These are phyloP conservation scores for Takifugu bimaculatus DNA, from an alignment of 2,113 vertebrate genomes.

Conservation along the genomic window DNA sequence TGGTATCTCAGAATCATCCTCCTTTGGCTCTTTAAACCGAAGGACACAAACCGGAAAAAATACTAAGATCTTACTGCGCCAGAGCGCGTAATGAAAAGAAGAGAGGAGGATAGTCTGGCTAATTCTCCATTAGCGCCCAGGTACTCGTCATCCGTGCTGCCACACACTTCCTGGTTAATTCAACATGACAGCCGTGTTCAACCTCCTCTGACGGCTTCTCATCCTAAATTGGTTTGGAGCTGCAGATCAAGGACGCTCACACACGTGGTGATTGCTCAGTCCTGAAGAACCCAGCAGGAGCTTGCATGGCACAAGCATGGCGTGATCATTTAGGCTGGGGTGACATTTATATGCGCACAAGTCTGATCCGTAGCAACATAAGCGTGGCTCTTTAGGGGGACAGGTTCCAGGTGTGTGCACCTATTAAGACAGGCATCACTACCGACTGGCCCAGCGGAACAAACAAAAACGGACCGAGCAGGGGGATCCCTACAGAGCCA, in stretches of 20 bases:
- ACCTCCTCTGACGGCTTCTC: constrained; percentile 39
- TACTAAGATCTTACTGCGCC: constrained; percentile 26
- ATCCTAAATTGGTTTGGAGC: constrained; percentile 56
- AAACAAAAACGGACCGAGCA: too few relatives aligned
- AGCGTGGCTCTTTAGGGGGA: too few relatives aligned
- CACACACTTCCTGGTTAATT: constrained; percentile 52
- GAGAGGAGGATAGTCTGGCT: constrained; percentile 36
- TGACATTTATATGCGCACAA: too few relatives aligned
- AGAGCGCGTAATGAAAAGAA: constrained; percentile 28
- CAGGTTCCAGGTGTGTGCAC: too few relatives aligned
- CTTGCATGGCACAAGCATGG: background rate
- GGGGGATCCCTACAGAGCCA: too few relatives aligned
- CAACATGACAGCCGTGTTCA: constrained; percentile 59
- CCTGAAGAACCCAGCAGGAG: constrained; percentile 30
- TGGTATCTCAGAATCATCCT: constrained; percentile 19
- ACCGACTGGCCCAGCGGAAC: too few relatives aligned
- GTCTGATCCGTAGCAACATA: too few relatives aligned
- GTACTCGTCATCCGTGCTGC: constrained; percentile 46
- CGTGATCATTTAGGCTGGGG: too few relatives aligned
- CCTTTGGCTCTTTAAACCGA: constrained; percentile 13
- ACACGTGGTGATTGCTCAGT: constrained; percentile 50
- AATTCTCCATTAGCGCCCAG: constrained; percentile 49
- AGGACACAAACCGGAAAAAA: constrained; percentile 32
- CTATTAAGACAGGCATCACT: too few relatives aligned
- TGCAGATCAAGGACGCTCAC: constrained; percentile 53